A percentile compares a stretch with the other conserved stretches of the same genome.
Evolutionary conservation across 2,888 invertebrate species (phyloP).

Genomic region (Leptarthrus brevirostris): DNA sequence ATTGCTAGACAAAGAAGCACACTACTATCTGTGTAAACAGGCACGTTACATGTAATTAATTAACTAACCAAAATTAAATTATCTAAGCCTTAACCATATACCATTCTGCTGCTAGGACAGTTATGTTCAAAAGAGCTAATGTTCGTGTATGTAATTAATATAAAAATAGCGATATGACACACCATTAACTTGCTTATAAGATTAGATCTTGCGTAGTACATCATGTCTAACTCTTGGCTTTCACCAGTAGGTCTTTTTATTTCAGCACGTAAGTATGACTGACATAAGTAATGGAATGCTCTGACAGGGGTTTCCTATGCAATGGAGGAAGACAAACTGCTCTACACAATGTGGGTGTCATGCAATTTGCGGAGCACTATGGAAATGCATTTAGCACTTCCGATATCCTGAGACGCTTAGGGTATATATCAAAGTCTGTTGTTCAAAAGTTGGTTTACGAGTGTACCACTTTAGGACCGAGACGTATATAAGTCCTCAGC

Average conservation of each 20-base stretch:
- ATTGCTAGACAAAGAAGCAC: too few species aligned
- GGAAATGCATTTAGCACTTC: conserved; percentile 33
- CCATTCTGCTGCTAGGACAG: too few species aligned
- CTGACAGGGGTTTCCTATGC: conserved; percentile 13
- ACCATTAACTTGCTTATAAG: conserved; percentile 10
- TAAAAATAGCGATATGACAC: too few species aligned
- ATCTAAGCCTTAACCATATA: too few species aligned
- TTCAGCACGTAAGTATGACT: conserved; percentile 16
- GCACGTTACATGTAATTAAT: too few species aligned
- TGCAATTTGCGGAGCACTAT: conserved; percentile 40
- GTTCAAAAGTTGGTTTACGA: neutral
- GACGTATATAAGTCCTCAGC: neutral
- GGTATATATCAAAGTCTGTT: neutral
- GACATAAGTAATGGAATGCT: conserved; percentile 26
- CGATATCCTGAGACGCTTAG: conserved; percentile 1
- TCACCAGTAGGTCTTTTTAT: conserved; percentile 11
- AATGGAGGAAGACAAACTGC: conserved; percentile 36
- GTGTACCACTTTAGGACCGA: neutral
- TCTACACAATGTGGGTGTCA: conserved; percentile 36
- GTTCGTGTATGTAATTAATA: too few species aligned
- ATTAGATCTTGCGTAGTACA: neutral
- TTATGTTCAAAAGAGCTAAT: too few species aligned
- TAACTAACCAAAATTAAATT: too few species aligned
- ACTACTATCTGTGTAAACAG: too few species aligned
- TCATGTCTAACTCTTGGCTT: conserved; percentile 22